Conservation (phyloP, 2,797 vertebrate genomes). For the Crocodylus rhombifer region DNA sequence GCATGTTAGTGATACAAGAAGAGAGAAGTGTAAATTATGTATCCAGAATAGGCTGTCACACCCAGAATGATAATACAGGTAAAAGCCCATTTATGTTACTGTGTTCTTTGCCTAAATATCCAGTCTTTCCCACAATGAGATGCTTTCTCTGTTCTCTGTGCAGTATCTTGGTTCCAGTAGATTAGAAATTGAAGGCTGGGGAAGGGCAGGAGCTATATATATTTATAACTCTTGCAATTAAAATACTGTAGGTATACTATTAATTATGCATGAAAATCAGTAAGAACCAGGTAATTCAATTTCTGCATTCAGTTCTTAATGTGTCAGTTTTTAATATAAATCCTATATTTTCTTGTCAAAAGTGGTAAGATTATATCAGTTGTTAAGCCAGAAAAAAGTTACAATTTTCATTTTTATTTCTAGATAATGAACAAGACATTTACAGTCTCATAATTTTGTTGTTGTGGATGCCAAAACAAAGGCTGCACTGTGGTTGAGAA, state of each 20-base stretch:
- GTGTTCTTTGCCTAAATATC: background rate
- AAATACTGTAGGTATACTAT: background rate
- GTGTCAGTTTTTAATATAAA: background rate
- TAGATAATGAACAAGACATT: background rate
- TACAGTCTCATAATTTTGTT: background rate
- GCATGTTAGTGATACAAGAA: background rate
- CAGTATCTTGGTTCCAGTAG: background rate
- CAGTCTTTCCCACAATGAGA: background rate
- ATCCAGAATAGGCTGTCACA: background rate
- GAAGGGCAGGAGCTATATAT: background rate
- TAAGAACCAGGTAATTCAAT: background rate
- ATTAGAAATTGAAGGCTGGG: background rate
- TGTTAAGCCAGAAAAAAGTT: background rate
- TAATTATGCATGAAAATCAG: background rate
- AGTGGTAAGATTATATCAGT: rapidly evolving
- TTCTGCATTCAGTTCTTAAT: background rate
- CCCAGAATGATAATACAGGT: background rate
- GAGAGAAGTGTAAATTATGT: background rate
- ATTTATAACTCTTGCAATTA: background rate
- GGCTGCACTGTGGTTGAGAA: background rate
- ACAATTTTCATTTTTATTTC: background rate
- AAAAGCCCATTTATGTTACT: background rate
- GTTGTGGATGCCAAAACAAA: background rate
- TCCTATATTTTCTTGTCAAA: background rate
- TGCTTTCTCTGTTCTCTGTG: background rate